Conservation (phyloP, 2,113 vertebrate species). For the Sebastes schlegelii region DNA sequence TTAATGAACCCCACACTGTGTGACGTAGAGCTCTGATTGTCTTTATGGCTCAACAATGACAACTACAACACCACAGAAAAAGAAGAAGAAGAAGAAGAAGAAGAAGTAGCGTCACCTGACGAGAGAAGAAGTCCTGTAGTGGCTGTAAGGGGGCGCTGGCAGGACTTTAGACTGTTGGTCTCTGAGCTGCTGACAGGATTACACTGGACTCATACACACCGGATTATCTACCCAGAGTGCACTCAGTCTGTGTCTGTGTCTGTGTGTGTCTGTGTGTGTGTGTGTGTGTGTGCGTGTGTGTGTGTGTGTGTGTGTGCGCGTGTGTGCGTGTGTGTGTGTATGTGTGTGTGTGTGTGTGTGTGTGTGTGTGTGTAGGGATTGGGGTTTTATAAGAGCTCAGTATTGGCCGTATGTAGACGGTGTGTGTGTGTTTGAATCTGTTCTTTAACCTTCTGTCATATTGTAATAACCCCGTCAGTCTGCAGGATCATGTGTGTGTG, state of each 20-base stretch:
- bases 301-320: too few relatives aligned
- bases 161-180: background rate
- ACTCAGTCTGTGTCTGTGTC: background rate
- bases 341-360: background rate
- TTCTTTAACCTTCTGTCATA: background rate
- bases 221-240: too few relatives aligned
- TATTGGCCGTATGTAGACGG: conserved; percentile 30
- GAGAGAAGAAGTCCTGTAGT: background rate
- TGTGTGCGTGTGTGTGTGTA: background rate
- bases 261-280: background rate
- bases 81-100: background rate
- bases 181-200: background rate
- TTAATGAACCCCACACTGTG: too few relatives aligned
- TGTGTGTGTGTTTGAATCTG: background rate
- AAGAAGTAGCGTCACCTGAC: background rate
- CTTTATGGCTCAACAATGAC: too few relatives aligned
- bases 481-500: conserved; percentile 8
- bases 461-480: background rate
- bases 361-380: background rate
- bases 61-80: background rate
- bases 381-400: background rate
- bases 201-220: background rate
- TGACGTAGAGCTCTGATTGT: too few relatives aligned
- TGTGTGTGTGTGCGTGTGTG: too few relatives aligned
- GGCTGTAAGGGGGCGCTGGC: background rate